phyloP scores from a whole-genome alignment of 2,113 vertebrate species.

The Notothenia rossii region DNA sequence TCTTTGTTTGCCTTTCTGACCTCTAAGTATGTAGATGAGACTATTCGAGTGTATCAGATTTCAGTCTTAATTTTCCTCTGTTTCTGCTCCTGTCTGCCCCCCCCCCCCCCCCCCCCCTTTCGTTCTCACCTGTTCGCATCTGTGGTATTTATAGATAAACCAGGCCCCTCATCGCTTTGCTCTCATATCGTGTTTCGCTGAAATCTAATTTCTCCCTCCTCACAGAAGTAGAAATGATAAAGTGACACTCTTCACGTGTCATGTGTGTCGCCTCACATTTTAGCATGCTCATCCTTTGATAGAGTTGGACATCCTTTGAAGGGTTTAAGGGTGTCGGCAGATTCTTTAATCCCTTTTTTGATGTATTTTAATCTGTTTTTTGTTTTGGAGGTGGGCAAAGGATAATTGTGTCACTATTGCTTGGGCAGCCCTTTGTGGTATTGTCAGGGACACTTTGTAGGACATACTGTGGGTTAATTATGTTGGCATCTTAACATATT shows the following conservation, averaged over 20 bases:
- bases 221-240: constrained; percentile 39
- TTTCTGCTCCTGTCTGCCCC: not conserved
- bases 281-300: constrained; percentile 60
- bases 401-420: constrained; percentile 41
- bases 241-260: constrained; percentile 36
- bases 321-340: constrained; percentile 63
- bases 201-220: constrained; percentile 38
- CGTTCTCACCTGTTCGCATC: constrained; percentile 14
- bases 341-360: constrained; percentile 74
- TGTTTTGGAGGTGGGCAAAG: not conserved
- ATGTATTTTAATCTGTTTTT: constrained; percentile 70
- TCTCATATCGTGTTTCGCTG: constrained; percentile 49
- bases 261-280: constrained; percentile 61
- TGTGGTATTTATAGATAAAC: constrained; percentile 36
- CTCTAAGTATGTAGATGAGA: constrained; percentile 16
- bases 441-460: constrained; percentile 28
- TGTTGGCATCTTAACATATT: constrained; percentile 15
- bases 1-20: constrained; percentile 44
- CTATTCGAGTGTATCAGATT: constrained; percentile 1
- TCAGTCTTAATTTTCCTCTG: not conserved
- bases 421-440: constrained; percentile 14
- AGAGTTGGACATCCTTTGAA: constrained; percentile 54
- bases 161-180: constrained; percentile 39
- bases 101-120: no score
- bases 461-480: constrained; percentile 17